Percentiles rank a stretch among this genome's conserved stretches.
Conservation (phyloP, 2,797 vertebrate genomes). For the Poecilia velifera region DNA sequence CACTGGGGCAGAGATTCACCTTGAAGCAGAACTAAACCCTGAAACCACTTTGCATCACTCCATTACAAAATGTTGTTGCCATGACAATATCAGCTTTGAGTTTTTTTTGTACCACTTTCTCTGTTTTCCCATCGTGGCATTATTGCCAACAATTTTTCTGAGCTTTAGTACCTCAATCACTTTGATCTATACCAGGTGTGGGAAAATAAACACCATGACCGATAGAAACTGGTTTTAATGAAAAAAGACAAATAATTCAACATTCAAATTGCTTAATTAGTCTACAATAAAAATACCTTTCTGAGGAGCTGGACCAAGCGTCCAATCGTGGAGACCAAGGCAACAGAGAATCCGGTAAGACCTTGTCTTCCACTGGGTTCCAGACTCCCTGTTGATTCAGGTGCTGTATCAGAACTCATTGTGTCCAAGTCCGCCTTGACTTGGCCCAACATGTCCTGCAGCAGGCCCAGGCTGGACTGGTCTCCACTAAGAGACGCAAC, state of each 20-base stretch:
- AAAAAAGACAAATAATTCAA: not conserved
- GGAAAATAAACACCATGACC: too few relatives aligned
- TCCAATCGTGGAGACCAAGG: slow-evolving; percentile 85
- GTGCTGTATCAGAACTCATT: slow-evolving; percentile 71
- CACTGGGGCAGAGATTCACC: too few relatives aligned
- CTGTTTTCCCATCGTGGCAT: too few relatives aligned
- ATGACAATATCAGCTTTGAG: too few relatives aligned
- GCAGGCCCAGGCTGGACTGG: slow-evolving; percentile 83
- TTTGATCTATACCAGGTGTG: too few relatives aligned
- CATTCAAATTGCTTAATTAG: not conserved
- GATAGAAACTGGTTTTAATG: not conserved
- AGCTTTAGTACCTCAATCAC: too few relatives aligned
- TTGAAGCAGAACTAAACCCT: too few relatives aligned
- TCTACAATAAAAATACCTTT: slow-evolving; percentile 77
- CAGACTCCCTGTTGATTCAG: slow-evolving; percentile 54
- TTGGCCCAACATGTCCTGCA: slow-evolving; percentile 87
- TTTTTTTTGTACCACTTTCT: too few relatives aligned
- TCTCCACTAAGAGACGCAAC: slow-evolving; percentile 64
- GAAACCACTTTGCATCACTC: too few relatives aligned
- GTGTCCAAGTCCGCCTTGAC: slow-evolving; percentile 86
- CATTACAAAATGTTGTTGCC: too few relatives aligned
- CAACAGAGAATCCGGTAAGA: slow-evolving; percentile 89
- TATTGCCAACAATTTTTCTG: too few relatives aligned
- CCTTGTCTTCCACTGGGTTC: slow-evolving; percentile 68
- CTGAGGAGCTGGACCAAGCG: slow-evolving; percentile 86